A percentile compares a stretch with the other conserved stretches of the same genome.
Conservation (phyloP, 2,113 vertebrate genomes). For the Colaptes auratus region DNA sequence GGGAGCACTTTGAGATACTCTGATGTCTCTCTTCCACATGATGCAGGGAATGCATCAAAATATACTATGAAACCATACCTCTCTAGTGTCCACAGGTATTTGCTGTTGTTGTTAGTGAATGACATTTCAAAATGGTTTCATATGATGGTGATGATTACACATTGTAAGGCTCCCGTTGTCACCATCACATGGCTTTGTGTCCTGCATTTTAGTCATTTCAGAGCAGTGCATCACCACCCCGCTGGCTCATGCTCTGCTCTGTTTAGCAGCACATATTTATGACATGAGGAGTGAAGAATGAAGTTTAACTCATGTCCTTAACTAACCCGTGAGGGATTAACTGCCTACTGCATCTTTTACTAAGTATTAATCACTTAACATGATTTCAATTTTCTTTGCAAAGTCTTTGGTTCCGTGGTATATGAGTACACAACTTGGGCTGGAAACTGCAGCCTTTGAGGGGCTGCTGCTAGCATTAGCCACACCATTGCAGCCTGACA, state of each 20-base stretch:
- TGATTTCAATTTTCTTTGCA: constrained; percentile 15
- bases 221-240: constrained; percentile 46
- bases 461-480: neutral
- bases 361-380: constrained; percentile 48
- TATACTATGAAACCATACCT: neutral
- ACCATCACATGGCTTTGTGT: neutral
- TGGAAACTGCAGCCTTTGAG: neutral
- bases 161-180: constrained; percentile 1
- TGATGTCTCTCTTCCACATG: neutral
- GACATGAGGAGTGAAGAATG: constrained; percentile 61
- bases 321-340: constrained; percentile 64
- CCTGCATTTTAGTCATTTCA: constrained; percentile 56
- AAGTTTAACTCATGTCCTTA: constrained; percentile 63
- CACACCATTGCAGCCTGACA: neutral
- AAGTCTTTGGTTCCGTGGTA: neutral
- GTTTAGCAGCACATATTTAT: constrained; percentile 54
- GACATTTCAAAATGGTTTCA: neutral
- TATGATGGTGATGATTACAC: neutral
- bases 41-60: neutral
- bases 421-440: neutral
- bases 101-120: neutral
- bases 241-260: constrained; percentile 12
- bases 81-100: neutral
- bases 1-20: neutral
- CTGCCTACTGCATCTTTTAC: constrained; percentile 53